Percentiles rank a stretch among this genome's conserved stretches.
phyloP scores from a whole-genome alignment of 2,797 vertebrate species.

The Rhodeus uyekii region DNA sequence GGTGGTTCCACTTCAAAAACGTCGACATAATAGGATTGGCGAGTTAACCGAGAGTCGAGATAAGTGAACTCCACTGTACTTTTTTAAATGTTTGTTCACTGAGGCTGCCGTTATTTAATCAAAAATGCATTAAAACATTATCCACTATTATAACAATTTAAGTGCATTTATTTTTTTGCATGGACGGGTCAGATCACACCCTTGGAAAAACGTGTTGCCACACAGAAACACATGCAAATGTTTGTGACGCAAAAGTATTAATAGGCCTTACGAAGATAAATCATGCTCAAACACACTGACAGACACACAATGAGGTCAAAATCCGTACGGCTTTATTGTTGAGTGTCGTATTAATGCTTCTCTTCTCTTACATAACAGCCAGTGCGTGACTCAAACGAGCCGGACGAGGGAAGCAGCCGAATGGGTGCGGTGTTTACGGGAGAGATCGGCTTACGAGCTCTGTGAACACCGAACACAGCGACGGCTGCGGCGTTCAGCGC shows the following conservation, averaged over 20 bases:
- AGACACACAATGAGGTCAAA: not conserved
- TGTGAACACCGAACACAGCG: too few relatives aligned
- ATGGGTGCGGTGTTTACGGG: constrained; percentile 15
- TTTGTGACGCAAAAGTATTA: not conserved
- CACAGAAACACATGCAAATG: not conserved
- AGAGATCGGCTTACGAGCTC: constrained; percentile 2
- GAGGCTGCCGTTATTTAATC: not conserved
- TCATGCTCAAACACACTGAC: not conserved
- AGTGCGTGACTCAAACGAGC: constrained; percentile 32
- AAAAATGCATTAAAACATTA: not conserved
- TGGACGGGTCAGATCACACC: not conserved
- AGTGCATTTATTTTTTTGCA: not conserved
- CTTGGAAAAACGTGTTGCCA: not conserved
- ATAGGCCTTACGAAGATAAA: not conserved
- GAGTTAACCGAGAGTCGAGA: too few relatives aligned
- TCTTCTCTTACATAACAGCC: constrained; percentile 38
- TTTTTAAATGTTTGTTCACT: not conserved
- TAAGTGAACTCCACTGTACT: too few relatives aligned
- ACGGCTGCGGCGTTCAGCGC: not conserved
- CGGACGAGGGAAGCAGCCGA: not conserved
- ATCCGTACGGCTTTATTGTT: not conserved
- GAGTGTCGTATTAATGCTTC: not conserved
- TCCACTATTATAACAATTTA: not conserved
- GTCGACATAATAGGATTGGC: too few relatives aligned
- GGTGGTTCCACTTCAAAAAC: too few relatives aligned